These are phyloP conservation scores for Epistrophe grossulariae DNA, from an alignment of 2,888 invertebrate genomes.

Conservation along the genomic window DNA sequence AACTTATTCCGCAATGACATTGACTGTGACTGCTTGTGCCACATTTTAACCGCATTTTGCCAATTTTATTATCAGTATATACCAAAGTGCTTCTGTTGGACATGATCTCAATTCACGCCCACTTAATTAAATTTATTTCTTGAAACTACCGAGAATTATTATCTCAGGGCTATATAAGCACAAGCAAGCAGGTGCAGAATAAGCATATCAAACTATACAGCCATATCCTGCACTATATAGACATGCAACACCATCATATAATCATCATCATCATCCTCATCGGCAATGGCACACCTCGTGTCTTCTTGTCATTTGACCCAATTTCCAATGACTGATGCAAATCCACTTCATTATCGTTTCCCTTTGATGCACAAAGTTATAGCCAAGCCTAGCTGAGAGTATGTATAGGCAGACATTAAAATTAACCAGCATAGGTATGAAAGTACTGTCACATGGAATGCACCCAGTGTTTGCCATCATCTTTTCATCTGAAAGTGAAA, in stretches of 20 bases:
- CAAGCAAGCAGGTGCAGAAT: slow-evolving; percentile 45
- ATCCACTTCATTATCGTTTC: slow-evolving; percentile 75
- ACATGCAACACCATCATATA: slow-evolving; percentile 23
- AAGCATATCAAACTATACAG: too few relatives aligned
- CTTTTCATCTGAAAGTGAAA: slow-evolving; percentile 67
- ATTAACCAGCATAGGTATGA: slow-evolving; percentile 5
- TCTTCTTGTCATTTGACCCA: slow-evolving; percentile 72
- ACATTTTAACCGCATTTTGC: slow-evolving; percentile 45
- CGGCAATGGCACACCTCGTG: slow-evolving; percentile 37
- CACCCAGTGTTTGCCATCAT: slow-evolving; percentile 51
- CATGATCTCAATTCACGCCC: slow-evolving; percentile 59
- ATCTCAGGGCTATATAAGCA: slow-evolving; percentile 27
- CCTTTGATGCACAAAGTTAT: slow-evolving; percentile 68
- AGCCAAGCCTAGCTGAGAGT: slow-evolving; percentile 10
- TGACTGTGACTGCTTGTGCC: slow-evolving; percentile 33
- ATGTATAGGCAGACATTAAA: slow-evolving; percentile 53
- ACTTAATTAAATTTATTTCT: slow-evolving; percentile 71
- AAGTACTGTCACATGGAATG: not conserved
- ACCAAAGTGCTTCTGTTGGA: slow-evolving; percentile 15
- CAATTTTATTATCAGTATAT: slow-evolving; percentile 42
- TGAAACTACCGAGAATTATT: slow-evolving; percentile 32
- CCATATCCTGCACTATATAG: too few relatives aligned
- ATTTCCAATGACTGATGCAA: slow-evolving; percentile 72
- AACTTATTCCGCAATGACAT: slow-evolving; percentile 28
- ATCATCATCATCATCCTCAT: slow-evolving; percentile 18